These are phyloP conservation scores for Petromus typicus DNA, from an alignment of 2,113 vertebrate genomes.

Conservation along the genomic window DNA sequence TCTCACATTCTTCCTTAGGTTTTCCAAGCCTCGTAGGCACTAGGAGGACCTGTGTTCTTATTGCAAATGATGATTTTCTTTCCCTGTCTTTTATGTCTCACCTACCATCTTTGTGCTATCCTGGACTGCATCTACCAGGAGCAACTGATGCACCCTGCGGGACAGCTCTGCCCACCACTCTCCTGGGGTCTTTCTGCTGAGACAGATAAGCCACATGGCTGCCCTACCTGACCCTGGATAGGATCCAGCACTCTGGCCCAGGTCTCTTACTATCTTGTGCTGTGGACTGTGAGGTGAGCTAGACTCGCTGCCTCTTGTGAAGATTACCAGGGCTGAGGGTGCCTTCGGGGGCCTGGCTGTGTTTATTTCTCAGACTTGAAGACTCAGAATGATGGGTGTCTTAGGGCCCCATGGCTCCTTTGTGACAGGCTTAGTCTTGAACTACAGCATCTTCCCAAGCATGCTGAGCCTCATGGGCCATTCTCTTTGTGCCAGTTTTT, in stretches of 20 bases:
- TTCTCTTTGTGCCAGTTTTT: background rate
- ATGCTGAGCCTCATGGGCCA: background rate
- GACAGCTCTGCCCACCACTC: background rate
- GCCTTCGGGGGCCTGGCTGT: background rate
- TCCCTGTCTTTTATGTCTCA: background rate
- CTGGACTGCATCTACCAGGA: accelerated
- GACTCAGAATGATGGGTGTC: background rate
- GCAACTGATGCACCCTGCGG: too few relatives aligned
- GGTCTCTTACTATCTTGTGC: background rate
- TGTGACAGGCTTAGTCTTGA: background rate
- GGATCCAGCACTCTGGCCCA: too few relatives aligned
- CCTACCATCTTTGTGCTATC: background rate
- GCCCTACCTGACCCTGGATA: background rate
- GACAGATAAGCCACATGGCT: accelerated
- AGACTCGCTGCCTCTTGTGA: background rate
- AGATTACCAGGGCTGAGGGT: background rate
- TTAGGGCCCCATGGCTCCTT: accelerated
- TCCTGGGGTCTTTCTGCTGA: background rate
- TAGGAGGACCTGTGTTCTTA: accelerated
- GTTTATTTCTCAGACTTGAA: background rate
- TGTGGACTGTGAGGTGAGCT: background rate
- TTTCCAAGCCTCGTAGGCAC: background rate
- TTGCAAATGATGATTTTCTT: background rate
- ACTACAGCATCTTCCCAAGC: accelerated
- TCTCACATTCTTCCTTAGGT: background rate